Base-by-base conservation (phyloP, 2,113 vertebrate species). In the Theristicus caerulescens region DNA sequence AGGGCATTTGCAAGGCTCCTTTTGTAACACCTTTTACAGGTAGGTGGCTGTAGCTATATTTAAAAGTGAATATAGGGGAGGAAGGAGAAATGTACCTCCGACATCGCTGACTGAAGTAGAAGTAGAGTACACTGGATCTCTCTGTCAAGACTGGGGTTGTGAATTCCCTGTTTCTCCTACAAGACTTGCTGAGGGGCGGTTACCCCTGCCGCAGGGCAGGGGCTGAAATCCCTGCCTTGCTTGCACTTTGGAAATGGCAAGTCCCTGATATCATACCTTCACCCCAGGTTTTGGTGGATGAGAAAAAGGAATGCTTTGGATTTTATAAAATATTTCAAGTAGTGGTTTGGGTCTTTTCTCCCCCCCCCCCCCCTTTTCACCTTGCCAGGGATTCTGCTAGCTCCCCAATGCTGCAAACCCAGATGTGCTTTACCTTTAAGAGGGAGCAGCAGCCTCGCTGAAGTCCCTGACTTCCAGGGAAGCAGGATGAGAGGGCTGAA, bases 381-480 rank as follows among this genome's bases (percentile, higher is more conserved):
- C 42, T 82, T 82, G 38, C 44, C 52, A 78, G 72, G 57, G 40
- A 69, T 71, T 93, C 64, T 73, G 34, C 51, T 38, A 10, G 6
- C 72, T 80, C 57, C n/a, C 42, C 4, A 1, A 0, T 58, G 25
- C 58, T 70, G 58, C 13, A 4, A 70, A 70, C 46, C 49, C 62
- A 19, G 22, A 34, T 27, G 15, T 59, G 25, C 66, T 54, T 54
- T 55, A 76, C 54, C 57, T 91, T 65, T 76, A 62, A 66, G 78
- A 90, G 32, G 46, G n/a, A 77, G 70, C 49, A 74, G 24, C 8
- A 66, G 73, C 13, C 49, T 83, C 1, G 0, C 73, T 77, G 66
- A 91, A 77, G 40, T 44, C 69, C 66, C 64, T 72, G 89, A 58
- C 93, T 97, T 97, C 87, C 76, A 94, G 71, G 94, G 94, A 96